Base-by-base conservation (phyloP, 2,888 invertebrate species). In the Tethea ocularis region DNA sequence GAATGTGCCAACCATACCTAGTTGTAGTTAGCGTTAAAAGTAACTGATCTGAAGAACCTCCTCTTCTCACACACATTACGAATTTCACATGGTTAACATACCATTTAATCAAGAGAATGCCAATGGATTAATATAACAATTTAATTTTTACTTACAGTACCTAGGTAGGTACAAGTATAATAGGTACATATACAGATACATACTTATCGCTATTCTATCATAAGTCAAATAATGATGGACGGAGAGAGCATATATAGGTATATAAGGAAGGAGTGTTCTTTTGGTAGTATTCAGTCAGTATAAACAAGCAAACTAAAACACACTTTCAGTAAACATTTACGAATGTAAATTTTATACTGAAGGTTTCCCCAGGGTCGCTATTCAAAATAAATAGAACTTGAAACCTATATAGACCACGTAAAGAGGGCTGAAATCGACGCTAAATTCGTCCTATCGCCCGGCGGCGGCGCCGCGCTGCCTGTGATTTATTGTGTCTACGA, bases 401-500 rank as follows among this genome's bases (percentile, higher is more conserved):
- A 29, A 62, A 51, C 38, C 51, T 46, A 51, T 36, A 57, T 54
- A 54, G 26, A 33, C 24, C 26, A 6, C 20, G 51, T 46, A 56
- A 56, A 53, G 59, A 52, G 51, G 61, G 56, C 52, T 57, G 63
- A 58, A 61, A 67, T 63, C 56, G 66, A 67, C 62, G 58, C 23
- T 60, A 65, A 57, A 60, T 53, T 57, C 59, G 41, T 38, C 36
- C 52, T 59, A 61, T 54, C 59, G 56, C 52, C 64, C n/a, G n/a
- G n/a, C n/a, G n/a, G n/a, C 65, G 67, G 58, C 64, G 68, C 57
- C 71, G 63, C 61, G 60, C 59, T 61, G 64, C 62, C 64, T 63
- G 79, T 83, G 80, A 86, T 86, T 86, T 84, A 83, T 85, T 59
- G 75, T 78, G 80, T 81, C 82, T 80, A 72, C 62, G 78, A 74